These are phyloP conservation scores for Acromyrmex heyeri DNA, from an alignment of 1,140 invertebrate species.

Conservation along the genomic window DNA sequence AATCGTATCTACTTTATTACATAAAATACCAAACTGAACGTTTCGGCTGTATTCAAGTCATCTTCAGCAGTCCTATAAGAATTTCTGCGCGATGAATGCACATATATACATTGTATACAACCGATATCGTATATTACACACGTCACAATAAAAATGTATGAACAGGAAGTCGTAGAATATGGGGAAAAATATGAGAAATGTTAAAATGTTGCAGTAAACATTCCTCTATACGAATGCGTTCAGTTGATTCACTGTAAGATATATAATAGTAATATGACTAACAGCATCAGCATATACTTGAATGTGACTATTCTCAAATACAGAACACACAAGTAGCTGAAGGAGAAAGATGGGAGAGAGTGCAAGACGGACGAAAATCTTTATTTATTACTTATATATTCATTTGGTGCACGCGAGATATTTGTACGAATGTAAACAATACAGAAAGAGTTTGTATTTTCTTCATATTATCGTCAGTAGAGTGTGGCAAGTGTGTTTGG, in stretches of 20 bases:
- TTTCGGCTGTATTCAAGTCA: too few species aligned
- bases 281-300: slow-evolving; percentile 45
- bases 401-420: slow-evolving; percentile 5
- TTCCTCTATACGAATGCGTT: slow-evolving; percentile 52
- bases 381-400: slow-evolving; percentile 40
- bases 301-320: slow-evolving; percentile 65
- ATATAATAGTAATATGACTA: slow-evolving; percentile 39
- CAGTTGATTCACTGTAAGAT: slow-evolving; percentile 53
- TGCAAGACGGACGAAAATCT: slow-evolving; percentile 17
- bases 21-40: too few species aligned
- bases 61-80: background rate
- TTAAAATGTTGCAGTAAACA: slow-evolving; percentile 50
- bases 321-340: background rate
- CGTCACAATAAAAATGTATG: background rate
- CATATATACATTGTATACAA: background rate
- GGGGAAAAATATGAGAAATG: background rate
- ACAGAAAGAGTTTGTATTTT: slow-evolving; percentile 7
- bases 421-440: slow-evolving; percentile 13
- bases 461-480: slow-evolving; percentile 3
- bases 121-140: background rate
- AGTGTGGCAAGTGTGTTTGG: too few species aligned
- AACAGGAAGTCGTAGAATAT: background rate
- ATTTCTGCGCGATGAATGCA: background rate
- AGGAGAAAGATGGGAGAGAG: background rate
- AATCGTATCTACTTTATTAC: too few species aligned